Evolutionary conservation across 2,888 invertebrate genomes (phyloP), one percentile per base, ranked within the genome.

Genomic region (Branchipolynoe longqiensis): DNA sequence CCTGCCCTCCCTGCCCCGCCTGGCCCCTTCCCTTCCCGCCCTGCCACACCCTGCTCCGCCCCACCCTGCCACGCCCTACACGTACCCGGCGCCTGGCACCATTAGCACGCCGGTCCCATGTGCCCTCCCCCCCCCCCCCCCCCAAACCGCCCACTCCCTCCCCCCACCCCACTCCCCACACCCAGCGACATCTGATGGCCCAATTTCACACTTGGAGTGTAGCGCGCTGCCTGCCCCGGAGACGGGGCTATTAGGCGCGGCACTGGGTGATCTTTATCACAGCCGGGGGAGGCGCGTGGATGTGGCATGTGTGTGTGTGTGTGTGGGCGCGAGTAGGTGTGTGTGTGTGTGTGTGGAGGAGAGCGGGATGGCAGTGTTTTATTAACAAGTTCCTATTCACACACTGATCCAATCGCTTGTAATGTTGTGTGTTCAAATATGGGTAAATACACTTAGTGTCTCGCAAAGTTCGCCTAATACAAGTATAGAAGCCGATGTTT

Each of bases 131-230:
- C 14, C 69, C 18, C 36, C 69, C 38, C 36, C 38, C 69, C 8
- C 36, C 38, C 6, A 36, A 22, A 4, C 18, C 36, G 36, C n/a
- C 36, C 69, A 33, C 8, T 6, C 36, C 36, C 14, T 38, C 36
- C 69, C 33, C 33, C 6, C 6, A 6, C 33, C 28, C 62, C 31
- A 22, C 36, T 12, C 38, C 14, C 69, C 69, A 38, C 25, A 38
- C 36, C 36, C 69, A 14, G 69, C 69, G 22, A 18, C 69, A 69
- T 69, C 69, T 69, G 69, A 69, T 69, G 69, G 69, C 69, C 69
- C 69, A 36, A 69, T 69, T 69, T 69, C 69, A 69, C 69, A 69
- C 69, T 8, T 69, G 69, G 69, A 33, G 38, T 14, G 58, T 25
- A 4, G 58, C 14, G 58, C 22, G 58, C 22, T 14, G 58, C 4